phyloP scores from a whole-genome alignment of 64 coral and sea anemone genomes.

The Montipora sp. region DNA sequence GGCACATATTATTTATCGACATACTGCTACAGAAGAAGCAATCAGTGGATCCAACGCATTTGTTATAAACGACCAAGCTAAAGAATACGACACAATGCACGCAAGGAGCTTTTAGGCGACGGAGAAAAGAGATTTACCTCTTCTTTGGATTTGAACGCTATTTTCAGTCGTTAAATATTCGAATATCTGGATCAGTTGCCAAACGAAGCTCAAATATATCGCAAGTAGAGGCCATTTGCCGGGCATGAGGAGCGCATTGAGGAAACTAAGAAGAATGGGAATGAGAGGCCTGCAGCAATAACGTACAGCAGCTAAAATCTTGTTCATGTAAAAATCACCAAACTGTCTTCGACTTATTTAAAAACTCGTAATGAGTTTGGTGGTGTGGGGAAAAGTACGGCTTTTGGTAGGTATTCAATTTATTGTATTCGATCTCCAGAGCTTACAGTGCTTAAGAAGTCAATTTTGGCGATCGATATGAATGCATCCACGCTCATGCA shows the following conservation, averaged over 20 bases:
- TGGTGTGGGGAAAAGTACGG: background rate
- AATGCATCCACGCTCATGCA: too few species aligned
- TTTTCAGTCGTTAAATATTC: conserved; percentile 25
- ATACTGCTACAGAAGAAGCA: too few species aligned
- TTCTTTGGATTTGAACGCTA: background rate
- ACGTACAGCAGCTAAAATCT: background rate
- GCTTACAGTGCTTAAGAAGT: too few species aligned
- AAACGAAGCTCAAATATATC: conserved; percentile 8
- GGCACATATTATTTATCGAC: too few species aligned
- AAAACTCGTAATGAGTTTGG: background rate
- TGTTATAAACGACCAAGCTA: too few species aligned
- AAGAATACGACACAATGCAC: too few species aligned
- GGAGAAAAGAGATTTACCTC: background rate
- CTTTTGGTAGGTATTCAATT: background rate
- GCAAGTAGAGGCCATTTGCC: conserved; percentile 1
- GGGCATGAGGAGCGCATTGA: background rate
- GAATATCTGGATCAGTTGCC: conserved; percentile 20
- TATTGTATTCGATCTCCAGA: too few species aligned
- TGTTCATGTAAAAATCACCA: background rate
- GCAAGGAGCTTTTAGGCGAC: too few species aligned
- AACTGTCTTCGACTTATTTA: background rate
- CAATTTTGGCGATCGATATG: too few species aligned
- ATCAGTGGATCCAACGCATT: too few species aligned
- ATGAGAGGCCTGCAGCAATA: background rate
- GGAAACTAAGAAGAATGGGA: background rate